phyloP scores from a whole-genome alignment of 1,140 invertebrate genomes.

The Aricia agestis region DNA sequence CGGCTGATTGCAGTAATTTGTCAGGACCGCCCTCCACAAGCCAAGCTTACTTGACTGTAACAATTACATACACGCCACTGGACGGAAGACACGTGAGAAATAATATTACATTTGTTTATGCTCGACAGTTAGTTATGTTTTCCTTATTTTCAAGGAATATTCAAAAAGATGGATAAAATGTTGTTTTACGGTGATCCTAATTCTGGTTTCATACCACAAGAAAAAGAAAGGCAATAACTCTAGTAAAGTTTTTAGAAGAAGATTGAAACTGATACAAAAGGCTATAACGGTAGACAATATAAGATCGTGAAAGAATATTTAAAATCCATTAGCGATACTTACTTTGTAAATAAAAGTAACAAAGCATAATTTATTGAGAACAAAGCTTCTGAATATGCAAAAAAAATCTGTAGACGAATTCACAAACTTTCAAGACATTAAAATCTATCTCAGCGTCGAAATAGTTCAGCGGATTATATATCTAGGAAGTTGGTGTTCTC shows the following conservation, averaged over 20 bases:
- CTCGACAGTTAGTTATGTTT: neutral
- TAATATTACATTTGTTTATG: neutral
- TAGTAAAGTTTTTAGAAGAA: neutral
- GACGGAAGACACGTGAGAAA: constrained; percentile 12
- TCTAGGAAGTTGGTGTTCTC: constrained; percentile 1
- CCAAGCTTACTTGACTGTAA: constrained; percentile 23
- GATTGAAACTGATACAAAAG: neutral
- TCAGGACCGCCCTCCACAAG: constrained; percentile 33
- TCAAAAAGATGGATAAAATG: too few relatives aligned
- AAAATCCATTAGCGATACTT: neutral
- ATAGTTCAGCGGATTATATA: constrained; percentile 32
- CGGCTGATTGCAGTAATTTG: constrained; percentile 50
- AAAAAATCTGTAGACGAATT: neutral
- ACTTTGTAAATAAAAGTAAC: neutral
- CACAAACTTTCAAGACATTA: constrained; percentile 43
- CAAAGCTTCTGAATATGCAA: neutral
- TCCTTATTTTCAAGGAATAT: too few relatives aligned
- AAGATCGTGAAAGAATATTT: neutral
- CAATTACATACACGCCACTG: constrained; percentile 18
- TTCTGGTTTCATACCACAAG: too few relatives aligned
- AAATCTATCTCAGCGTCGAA: constrained; percentile 45
- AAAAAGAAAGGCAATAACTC: too few relatives aligned
- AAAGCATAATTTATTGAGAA: constrained; percentile 1
- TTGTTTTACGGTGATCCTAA: too few relatives aligned
- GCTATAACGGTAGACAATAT: neutral